phyloP scores from a whole-genome alignment of 2,888 invertebrate species.

The Flabesymbios commensalis region DNA sequence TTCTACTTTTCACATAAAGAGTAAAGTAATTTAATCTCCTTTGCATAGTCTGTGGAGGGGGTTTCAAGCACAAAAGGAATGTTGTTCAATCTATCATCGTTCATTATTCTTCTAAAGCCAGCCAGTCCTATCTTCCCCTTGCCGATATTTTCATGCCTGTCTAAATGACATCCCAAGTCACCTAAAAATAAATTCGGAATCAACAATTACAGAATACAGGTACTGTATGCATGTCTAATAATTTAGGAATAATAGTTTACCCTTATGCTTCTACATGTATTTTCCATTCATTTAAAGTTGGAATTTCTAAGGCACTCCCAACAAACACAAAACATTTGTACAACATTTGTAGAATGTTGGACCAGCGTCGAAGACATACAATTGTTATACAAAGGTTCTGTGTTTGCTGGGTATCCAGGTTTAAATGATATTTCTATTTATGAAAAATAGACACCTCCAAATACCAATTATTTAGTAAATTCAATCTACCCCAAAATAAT shows the following conservation, averaged over 20 bases:
- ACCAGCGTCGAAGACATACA: too few species aligned
- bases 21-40: slow-evolving; percentile 46
- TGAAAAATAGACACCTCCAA: too few species aligned
- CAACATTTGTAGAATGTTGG: too few species aligned
- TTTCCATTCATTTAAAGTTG: too few species aligned
- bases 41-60: slow-evolving; percentile 42
- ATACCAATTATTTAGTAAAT: not conserved
- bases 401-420: too few species aligned
- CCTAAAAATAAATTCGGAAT: slow-evolving; percentile 44
- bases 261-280: too few species aligned
- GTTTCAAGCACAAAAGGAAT: slow-evolving; percentile 63
- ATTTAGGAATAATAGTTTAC: not conserved
- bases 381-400: too few species aligned
- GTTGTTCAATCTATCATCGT: slow-evolving; percentile 57
- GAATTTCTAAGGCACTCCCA: too few species aligned
- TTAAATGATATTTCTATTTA: too few species aligned
- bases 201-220: not conserved
- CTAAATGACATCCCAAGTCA: slow-evolving; percentile 59
- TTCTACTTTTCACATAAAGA: slow-evolving; percentile 4
- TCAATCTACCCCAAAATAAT: slow-evolving; percentile 16
- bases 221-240: not conserved
- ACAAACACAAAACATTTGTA: too few species aligned
- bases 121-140: slow-evolving; percentile 61
- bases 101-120: slow-evolving; percentile 61
- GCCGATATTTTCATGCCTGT: slow-evolving; percentile 64